Percentiles rank a stretch among this genome's conserved stretches.
Evolutionary conservation across 2,113 vertebrate species (phyloP).

Genomic region (Clinocottus analis): DNA sequence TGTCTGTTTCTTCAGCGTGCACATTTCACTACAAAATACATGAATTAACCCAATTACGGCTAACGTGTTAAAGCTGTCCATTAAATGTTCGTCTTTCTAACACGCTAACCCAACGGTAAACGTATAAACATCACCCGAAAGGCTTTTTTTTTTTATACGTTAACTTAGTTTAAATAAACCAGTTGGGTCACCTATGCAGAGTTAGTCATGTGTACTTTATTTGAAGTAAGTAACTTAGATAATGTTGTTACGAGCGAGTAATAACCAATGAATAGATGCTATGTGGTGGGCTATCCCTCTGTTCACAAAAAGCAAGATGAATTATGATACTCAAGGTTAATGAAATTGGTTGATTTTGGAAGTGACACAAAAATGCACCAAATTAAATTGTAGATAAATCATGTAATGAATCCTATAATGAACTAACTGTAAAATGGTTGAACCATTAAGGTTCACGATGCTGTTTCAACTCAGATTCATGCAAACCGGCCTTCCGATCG

Average conservation of each 20-base stretch:
- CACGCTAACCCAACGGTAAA: background rate
- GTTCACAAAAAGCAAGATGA: background rate
- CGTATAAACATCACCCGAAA: background rate
- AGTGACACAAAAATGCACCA: background rate
- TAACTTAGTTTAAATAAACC: background rate
- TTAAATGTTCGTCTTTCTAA: conserved; percentile 1
- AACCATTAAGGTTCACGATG: too few relatives aligned
- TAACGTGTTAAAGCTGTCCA: background rate
- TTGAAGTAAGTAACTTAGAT: background rate
- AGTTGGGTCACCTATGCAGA: background rate
- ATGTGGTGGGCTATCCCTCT: background rate
- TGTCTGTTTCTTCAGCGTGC: background rate
- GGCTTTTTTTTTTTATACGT: background rate
- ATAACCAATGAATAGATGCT: background rate
- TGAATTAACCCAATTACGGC: background rate
- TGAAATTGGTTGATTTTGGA: background rate
- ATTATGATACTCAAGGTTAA: background rate
- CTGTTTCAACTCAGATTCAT: background rate
- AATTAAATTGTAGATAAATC: background rate
- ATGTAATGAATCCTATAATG: background rate
- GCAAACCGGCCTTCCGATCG: background rate
- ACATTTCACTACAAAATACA: background rate
- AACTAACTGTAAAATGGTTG: background rate
- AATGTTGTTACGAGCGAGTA: background rate
- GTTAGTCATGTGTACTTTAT: background rate